Percentiles rank a stretch among this genome's conserved stretches.
phyloP scores from a whole-genome alignment of 2,888 invertebrate species.

The Villa cingulata region DNA sequence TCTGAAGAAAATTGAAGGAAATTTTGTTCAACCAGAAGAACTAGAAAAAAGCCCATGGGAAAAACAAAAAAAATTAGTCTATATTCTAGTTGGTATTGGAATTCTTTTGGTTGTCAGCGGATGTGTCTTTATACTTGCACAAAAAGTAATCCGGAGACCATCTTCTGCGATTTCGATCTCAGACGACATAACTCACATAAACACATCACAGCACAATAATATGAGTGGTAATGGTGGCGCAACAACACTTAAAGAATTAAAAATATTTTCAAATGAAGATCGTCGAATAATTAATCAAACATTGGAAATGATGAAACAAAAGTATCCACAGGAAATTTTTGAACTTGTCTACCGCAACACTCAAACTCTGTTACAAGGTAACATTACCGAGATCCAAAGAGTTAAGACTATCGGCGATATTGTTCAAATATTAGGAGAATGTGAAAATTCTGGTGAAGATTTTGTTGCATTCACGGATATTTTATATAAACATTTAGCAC shows the following conservation, averaged over 20 bases:
- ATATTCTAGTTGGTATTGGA: constrained; percentile 7
- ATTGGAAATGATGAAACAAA: constrained; percentile 20
- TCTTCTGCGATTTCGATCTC: background rate
- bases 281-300: constrained; percentile 23
- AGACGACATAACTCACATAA: constrained; percentile 1
- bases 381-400: constrained; percentile 23
- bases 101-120: constrained; percentile 11
- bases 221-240: background rate
- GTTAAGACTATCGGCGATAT: constrained; percentile 24
- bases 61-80: constrained; percentile 5
- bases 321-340: constrained; percentile 24
- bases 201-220: background rate
- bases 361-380: constrained; percentile 19
- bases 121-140: constrained; percentile 13
- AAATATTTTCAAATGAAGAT: constrained; percentile 21
- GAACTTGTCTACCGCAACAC: constrained; percentile 21
- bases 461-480: constrained; percentile 26
- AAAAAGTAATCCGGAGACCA: constrained; percentile 10
- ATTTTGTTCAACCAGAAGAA: constrained; percentile 26
- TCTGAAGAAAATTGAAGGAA: constrained; percentile 22
- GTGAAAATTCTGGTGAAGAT: constrained; percentile 21
- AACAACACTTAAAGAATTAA: constrained; percentile 5
- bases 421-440: constrained; percentile 19
- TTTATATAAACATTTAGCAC: constrained; percentile 22
- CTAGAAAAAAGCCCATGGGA: constrained; percentile 12